A percentile compares a stretch with the other conserved stretches of the same genome.
phyloP scores from a whole-genome alignment of 2,797 vertebrate genomes.

The Esox masquinongy region DNA sequence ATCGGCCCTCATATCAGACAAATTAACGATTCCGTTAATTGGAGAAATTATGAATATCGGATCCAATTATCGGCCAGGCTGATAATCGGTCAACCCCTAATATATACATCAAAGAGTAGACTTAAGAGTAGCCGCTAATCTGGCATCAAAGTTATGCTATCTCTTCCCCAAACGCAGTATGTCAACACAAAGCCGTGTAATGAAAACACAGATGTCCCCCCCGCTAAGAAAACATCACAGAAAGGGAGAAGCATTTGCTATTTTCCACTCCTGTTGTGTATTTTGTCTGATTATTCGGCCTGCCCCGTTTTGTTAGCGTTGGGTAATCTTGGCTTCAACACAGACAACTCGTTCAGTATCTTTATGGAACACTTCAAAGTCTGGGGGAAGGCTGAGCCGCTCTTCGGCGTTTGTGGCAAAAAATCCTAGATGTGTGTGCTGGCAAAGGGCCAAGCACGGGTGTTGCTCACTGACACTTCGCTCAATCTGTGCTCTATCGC shows the following conservation, averaged over 20 bases:
- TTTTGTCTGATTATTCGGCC: slow-evolving; percentile 37
- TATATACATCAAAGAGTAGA: slow-evolving; percentile 1
- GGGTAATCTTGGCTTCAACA: slow-evolving; percentile 49
- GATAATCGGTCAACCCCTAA: too few species aligned
- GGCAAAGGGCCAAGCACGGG: slow-evolving; percentile 66
- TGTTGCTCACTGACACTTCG: slow-evolving; percentile 45
- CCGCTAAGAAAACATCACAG: slow-evolving; percentile 9
- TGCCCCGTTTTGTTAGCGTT: slow-evolving; percentile 46
- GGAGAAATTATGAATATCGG: too few species aligned
- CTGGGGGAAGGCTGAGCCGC: slow-evolving; percentile 52
- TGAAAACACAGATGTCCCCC: slow-evolving; percentile 18
- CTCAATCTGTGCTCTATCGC: slow-evolving; percentile 14
- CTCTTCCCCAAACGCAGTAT: slow-evolving; percentile 12
- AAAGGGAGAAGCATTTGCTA: slow-evolving; percentile 3
- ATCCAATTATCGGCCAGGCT: too few species aligned
- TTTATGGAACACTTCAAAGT: slow-evolving; percentile 59
- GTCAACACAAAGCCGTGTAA: slow-evolving; percentile 2
- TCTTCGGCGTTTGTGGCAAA: slow-evolving; percentile 68
- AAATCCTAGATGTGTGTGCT: slow-evolving; percentile 70
- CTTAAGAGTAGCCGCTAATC: not conserved
- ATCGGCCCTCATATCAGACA: too few species aligned
- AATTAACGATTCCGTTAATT: too few species aligned
- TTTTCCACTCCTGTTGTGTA: slow-evolving; percentile 25
- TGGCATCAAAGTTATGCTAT: not conserved
- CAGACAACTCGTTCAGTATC: slow-evolving; percentile 46